A percentile compares a stretch with the other conserved stretches of the same genome.
These are phyloP conservation scores for Podarcis siculus DNA, from an alignment of 2,797 vertebrate genomes.

Conservation along the genomic window DNA sequence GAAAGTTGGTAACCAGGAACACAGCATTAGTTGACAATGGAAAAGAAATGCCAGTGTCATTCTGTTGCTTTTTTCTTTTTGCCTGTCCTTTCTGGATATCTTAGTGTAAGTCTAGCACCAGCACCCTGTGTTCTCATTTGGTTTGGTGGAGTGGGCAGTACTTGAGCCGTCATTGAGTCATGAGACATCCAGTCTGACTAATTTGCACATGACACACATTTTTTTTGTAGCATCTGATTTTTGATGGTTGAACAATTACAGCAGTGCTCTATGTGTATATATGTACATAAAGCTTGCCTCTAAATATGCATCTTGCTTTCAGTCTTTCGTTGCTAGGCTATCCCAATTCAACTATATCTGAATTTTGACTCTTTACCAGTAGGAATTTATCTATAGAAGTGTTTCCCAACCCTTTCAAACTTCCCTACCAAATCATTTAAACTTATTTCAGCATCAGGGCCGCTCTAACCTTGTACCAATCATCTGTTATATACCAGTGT, in stretches of 20 bases:
- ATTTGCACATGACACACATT: background rate
- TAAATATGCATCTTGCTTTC: background rate
- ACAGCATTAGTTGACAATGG: background rate
- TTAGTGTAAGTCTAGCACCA: background rate
- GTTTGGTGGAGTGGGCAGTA: background rate
- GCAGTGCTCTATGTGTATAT: background rate
- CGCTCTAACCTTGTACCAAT: background rate
- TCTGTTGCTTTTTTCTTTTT: background rate
- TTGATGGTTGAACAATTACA: background rate
- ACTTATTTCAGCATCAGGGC: too few species aligned
- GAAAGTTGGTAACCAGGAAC: background rate
- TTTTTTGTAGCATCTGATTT: background rate
- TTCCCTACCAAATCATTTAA: background rate
- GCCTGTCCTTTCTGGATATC: background rate
- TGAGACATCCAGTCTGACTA: background rate
- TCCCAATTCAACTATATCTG: background rate
- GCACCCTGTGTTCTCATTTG: background rate
- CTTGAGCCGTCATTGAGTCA: background rate
- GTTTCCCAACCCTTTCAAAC: background rate
- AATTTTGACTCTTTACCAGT: too few species aligned
- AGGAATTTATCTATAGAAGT: background rate
- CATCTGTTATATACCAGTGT: background rate
- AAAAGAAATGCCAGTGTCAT: constrained; percentile 12
- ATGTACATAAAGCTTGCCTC: background rate
- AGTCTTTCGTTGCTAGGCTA: background rate